Conservation (phyloP, 2,113 vertebrate genomes). For the Phylloscopus whistleri region DNA sequence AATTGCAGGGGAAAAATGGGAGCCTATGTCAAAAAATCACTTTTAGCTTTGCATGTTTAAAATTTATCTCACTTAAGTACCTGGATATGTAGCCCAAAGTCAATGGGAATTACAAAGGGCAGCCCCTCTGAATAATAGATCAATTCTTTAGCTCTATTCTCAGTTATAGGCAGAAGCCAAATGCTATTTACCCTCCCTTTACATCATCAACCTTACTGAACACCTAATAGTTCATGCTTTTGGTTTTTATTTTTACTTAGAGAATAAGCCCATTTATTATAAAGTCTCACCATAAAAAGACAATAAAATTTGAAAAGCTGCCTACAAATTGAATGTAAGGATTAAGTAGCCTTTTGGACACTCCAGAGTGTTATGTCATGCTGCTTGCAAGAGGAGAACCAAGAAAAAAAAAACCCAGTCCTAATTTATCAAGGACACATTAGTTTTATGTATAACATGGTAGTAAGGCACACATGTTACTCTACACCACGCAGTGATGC, state of each 20-base stretch:
- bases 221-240: neutral
- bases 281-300: neutral
- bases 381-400: neutral
- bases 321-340: neutral
- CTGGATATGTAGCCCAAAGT: neutral
- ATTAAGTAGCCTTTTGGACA: neutral
- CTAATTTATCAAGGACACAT: neutral
- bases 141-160: neutral
- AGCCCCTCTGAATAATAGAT: conserved; percentile 1
- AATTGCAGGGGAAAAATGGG: neutral
- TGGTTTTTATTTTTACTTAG: neutral
- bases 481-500: neutral
- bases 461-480: neutral
- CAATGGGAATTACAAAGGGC: neutral
- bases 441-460: neutral
- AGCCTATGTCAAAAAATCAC: neutral
- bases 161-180: neutral
- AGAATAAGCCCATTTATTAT: neutral
- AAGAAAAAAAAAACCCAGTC: neutral
- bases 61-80: neutral
- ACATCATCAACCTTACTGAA: neutral
- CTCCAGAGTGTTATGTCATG: neutral
- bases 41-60: neutral
- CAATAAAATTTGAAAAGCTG: neutral
- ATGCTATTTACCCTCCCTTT: neutral